These are phyloP conservation scores for Lutraria lutraria DNA, from an alignment of 2,888 invertebrate species.

Conservation along the genomic window DNA sequence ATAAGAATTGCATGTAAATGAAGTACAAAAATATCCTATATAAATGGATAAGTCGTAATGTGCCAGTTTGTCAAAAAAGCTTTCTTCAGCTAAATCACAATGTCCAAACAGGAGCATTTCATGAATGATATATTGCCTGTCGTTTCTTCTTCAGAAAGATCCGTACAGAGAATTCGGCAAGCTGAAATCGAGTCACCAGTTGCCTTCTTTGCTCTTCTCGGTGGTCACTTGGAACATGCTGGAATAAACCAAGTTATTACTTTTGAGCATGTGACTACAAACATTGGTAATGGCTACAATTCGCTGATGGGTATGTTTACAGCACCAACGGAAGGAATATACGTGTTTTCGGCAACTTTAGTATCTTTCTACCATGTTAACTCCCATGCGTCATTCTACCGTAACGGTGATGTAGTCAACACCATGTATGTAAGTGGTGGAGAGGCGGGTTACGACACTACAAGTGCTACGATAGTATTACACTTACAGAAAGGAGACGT, in stretches of 20 bases:
- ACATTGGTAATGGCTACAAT: slow-evolving; percentile 8
- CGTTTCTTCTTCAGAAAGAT: not conserved
- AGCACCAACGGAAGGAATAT: slow-evolving; percentile 17
- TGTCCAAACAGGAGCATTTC: not conserved
- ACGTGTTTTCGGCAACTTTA: slow-evolving; percentile 22
- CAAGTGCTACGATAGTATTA: slow-evolving; percentile 2
- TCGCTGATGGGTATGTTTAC: not conserved
- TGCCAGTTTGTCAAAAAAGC: too few species aligned
- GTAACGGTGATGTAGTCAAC: not conserved
- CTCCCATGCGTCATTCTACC: not conserved
- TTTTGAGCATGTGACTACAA: slow-evolving; percentile 1
- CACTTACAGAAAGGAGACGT: slow-evolving; percentile 10
- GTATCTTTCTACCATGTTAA: not conserved
- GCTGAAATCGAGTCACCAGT: not conserved
- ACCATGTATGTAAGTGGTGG: not conserved
- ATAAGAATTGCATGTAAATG: too few species aligned
- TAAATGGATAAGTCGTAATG: not conserved
- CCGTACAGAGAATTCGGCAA: slow-evolving; percentile 2
- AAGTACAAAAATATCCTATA: too few species aligned
- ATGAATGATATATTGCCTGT: not conserved
- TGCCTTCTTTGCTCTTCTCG: slow-evolving; percentile 16
- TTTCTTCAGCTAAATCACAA: not conserved
- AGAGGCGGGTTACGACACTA: not conserved
- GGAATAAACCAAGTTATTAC: not conserved
- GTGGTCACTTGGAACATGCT: not conserved